Evolutionary conservation across 1,140 invertebrate genomes (phyloP), one percentile per base, ranked within the genome.

Genomic region (Caenorhabditis briggsae): DNA sequence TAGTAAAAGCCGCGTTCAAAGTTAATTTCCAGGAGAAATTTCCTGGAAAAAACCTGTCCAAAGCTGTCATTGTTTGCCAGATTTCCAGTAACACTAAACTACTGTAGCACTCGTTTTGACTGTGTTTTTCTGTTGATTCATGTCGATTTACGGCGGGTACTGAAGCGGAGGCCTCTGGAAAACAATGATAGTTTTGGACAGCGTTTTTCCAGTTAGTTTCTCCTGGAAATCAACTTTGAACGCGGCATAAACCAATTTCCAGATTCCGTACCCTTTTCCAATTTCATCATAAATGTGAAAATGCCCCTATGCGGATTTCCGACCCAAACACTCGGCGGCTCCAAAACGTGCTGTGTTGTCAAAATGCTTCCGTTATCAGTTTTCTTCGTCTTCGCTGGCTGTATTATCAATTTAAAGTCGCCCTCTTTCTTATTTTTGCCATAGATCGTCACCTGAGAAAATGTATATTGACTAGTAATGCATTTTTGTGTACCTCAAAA

Each of bases 401-500:
- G 46, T 78, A 78, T 53, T 78, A 78, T 78, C 70, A 78, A 78
- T 78, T 78, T 78, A 18, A 78, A 78, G 46, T 78, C 70, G 16
- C 70, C 70, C 18, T 78, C 70, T 48, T 46, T 11, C 33, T 78
- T 78, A n/a, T 78, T 78, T 78, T 50, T 78, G 0, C 70, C 70
- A 25, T 78, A 78, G 2, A 78, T 78, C 12, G 70, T 78, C 7
- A 78, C 70, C 70, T 78, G 3, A n/a, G 50, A 23, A 23, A 8
- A 53, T 46, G 7, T 11, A 23, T 46, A 6, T 18, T n/a, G 20
- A 14, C 23, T 7, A 11, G n/a, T 20, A 78, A 78, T 18, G 20
- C n/a, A 14, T 23, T 5, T 78, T 11, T 5, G 23, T 43, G 16
- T 74, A 48, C 65, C 65, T 74, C 65, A 74, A 74, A 74, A 18